Percentiles rank a stretch among this genome's conserved stretches.
phyloP scores from a whole-genome alignment of 2,888 invertebrate species.

The Cryptocheilus praepositus region DNA sequence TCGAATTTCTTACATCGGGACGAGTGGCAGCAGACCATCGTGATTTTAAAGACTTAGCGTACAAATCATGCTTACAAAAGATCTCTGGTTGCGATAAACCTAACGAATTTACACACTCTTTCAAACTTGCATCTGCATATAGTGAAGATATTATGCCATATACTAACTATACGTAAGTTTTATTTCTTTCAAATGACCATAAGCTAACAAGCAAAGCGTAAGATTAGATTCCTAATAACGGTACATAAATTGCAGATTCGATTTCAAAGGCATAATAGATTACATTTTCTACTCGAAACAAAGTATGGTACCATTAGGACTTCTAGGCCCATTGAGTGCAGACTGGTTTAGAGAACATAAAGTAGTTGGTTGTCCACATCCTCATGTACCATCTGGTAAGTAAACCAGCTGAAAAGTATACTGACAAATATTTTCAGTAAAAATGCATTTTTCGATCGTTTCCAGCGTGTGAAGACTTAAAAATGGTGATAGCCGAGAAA shows the following conservation, averaged over 20 bases:
- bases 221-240: conserved; percentile 33
- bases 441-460: no score
- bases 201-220: background rate
- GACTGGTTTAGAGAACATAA: conserved; percentile 97
- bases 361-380: conserved; percentile 98
- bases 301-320: conserved; percentile 95
- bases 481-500: no score
- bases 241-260: conserved; percentile 82
- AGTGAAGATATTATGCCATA: conserved; percentile 97
- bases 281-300: conserved; percentile 99
- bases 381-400: conserved; percentile 93
- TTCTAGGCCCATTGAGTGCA: conserved; percentile 94
- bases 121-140: conserved; percentile 96
- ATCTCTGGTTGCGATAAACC: conserved; percentile 90
- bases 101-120: conserved; percentile 95
- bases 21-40: conserved; percentile 93
- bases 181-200: conserved; percentile 15
- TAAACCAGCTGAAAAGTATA: background rate
- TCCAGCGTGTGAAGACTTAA: no score
- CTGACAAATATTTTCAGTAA: background rate
- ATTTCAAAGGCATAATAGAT: conserved; percentile 99
- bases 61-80: conserved; percentile 93
- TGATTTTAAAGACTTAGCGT: conserved; percentile 97
- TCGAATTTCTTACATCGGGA: conserved; percentile 95
- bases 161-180: conserved; percentile 96